Percentiles rank a stretch among this genome's conserved stretches.
phyloP scores from a whole-genome alignment of 1,140 invertebrate genomes.

The Drosophila rhopaloa region DNA sequence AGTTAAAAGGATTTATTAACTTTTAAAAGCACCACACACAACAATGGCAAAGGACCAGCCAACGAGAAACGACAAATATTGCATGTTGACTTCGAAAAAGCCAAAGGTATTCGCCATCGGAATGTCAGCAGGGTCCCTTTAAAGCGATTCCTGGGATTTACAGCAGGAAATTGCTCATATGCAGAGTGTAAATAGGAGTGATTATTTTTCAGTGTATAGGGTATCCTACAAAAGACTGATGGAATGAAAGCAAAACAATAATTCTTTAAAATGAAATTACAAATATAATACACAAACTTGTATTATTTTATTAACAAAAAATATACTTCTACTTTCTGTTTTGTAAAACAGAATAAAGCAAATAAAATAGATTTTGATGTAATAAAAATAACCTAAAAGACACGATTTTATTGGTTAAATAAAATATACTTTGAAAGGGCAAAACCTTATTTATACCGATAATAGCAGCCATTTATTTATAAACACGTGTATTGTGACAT shows the following conservation, averaged over 20 bases:
- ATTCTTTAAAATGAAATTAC: neutral
- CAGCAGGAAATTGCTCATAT: constrained; percentile 35
- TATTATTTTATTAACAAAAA: too few relatives aligned
- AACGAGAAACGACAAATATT: constrained; percentile 43
- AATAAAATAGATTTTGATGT: too few relatives aligned
- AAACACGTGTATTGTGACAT: too few relatives aligned
- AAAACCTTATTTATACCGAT: too few relatives aligned
- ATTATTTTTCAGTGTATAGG: constrained; percentile 6
- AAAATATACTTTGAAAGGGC: too few relatives aligned
- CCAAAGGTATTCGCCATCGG: constrained; percentile 28
- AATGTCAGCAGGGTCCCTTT: constrained; percentile 32
- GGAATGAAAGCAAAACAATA: neutral
- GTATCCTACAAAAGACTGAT: neutral
- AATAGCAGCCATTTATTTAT: too few relatives aligned
- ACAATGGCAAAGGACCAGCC: constrained; percentile 65
- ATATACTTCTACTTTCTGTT: too few relatives aligned
- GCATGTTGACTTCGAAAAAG: constrained; percentile 36
- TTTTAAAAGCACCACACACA: constrained; percentile 79
- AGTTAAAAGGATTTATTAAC: constrained; percentile 83
- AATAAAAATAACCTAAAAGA: too few relatives aligned
- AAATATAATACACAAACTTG: too few relatives aligned
- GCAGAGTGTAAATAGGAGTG: neutral
- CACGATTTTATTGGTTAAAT: too few relatives aligned
- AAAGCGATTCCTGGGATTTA: constrained; percentile 27
- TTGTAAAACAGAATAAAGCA: too few relatives aligned